Evolutionary conservation across 2,888 invertebrate species (phyloP).

Genomic region (Eupithecia vulgata): DNA sequence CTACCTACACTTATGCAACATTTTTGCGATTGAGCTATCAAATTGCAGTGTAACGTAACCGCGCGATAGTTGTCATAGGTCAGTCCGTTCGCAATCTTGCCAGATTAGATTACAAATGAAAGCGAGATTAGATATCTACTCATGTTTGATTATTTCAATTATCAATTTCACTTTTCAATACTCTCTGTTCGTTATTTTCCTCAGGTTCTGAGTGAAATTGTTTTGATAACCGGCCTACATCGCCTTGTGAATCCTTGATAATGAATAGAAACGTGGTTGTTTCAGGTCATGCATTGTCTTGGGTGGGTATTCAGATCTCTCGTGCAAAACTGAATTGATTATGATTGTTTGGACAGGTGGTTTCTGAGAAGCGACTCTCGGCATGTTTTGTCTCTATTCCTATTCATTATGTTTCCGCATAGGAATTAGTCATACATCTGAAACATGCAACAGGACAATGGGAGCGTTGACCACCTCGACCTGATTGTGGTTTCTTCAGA

Average conservation of each 20-base stretch:
- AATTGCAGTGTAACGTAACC: slow-evolving; percentile 59
- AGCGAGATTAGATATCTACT: slow-evolving; percentile 54
- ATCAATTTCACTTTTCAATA: slow-evolving; percentile 36
- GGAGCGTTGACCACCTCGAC: slow-evolving; percentile 62
- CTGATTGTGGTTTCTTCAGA: slow-evolving; percentile 45
- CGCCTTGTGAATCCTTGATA: background rate
- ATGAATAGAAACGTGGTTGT: slow-evolving; percentile 3
- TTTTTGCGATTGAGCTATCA: slow-evolving; percentile 64
- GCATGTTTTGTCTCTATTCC: slow-evolving; percentile 35
- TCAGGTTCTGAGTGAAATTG: slow-evolving; percentile 15
- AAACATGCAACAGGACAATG: slow-evolving; percentile 50
- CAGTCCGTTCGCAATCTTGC: slow-evolving; percentile 64
- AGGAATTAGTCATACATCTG: slow-evolving; percentile 64
- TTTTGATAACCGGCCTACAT: slow-evolving; percentile 1
- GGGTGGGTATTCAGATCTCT: background rate
- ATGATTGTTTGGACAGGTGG: slow-evolving; percentile 56
- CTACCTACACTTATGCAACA: slow-evolving; percentile 58
- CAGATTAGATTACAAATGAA: slow-evolving; percentile 73
- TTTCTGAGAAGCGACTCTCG: slow-evolving; percentile 41
- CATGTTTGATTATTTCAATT: slow-evolving; percentile 43
- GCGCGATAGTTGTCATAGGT: slow-evolving; percentile 73
- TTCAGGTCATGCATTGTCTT: background rate
- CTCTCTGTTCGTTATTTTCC: slow-evolving; percentile 21
- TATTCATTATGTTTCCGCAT: slow-evolving; percentile 51
- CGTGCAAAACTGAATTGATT: slow-evolving; percentile 22